These are phyloP conservation scores for Trigoniulus corallinus DNA, from an alignment of 1,140 invertebrate genomes.

Conservation along the genomic window DNA sequence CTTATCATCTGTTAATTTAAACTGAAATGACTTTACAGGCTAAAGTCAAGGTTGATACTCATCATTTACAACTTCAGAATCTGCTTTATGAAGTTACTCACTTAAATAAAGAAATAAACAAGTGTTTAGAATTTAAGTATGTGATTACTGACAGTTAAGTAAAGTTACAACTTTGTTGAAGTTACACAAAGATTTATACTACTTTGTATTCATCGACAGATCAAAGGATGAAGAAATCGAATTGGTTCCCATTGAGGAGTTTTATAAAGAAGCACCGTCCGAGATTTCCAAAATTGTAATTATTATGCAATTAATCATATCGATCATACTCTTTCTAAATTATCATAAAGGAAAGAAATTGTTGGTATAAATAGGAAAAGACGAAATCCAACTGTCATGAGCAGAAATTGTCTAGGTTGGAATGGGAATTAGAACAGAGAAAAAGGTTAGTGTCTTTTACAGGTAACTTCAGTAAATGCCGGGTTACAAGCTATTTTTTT, in stretches of 20 bases:
- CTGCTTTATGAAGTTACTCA: constrained; percentile 88
- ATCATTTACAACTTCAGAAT: constrained; percentile 81
- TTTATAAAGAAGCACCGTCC: constrained; percentile 62
- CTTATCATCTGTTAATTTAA: not conserved
- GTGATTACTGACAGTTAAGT: constrained; percentile 8
- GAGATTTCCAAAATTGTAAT: constrained; percentile 48
- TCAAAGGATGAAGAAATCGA: constrained; percentile 89
- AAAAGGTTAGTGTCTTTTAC: constrained; percentile 32
- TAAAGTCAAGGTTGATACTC: constrained; percentile 73
- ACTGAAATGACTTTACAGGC: constrained; percentile 29
- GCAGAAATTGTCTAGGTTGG: constrained; percentile 62
- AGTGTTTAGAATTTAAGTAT: constrained; percentile 80
- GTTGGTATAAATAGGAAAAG: constrained; percentile 42
- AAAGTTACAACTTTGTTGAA: constrained; percentile 27
- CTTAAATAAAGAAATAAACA: constrained; percentile 79
- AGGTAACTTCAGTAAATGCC: constrained; percentile 47
- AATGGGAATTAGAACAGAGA: constrained; percentile 82
- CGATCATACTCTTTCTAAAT: too few relatives aligned
- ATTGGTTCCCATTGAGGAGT: constrained; percentile 65
- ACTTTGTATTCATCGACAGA: constrained; percentile 67
- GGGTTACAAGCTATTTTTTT: constrained; percentile 24
- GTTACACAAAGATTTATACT: constrained; percentile 84
- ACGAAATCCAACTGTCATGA: constrained; percentile 56
- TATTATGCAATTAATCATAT: too few relatives aligned
- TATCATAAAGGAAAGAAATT: too few relatives aligned